Evolutionary conservation across 2,797 vertebrate genomes (phyloP).

Genomic region (Coregonus suidteri): DNA sequence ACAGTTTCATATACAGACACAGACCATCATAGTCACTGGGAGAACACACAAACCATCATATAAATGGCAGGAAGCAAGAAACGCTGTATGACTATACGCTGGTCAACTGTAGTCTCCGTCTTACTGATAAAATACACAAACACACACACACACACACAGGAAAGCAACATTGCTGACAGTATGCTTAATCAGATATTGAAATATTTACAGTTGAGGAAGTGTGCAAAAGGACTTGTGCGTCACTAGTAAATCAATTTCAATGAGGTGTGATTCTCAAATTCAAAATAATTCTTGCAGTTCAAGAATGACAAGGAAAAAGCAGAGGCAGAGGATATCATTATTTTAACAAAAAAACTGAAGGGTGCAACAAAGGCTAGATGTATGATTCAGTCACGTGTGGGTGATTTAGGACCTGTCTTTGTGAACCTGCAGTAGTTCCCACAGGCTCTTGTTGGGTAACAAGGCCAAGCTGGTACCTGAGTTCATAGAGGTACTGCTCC

Average conservation of each 20-base stretch:
- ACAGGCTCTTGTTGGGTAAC: not conserved
- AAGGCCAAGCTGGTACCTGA: constrained; percentile 1
- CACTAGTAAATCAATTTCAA: not conserved
- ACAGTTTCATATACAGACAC: constrained; percentile 18
- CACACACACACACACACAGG: not conserved
- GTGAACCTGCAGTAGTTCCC: too few species aligned
- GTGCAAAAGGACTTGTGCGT: not conserved
- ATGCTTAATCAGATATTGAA: not conserved
- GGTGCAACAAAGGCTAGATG: not conserved
- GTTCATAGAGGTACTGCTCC: not conserved
- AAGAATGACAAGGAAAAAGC: not conserved
- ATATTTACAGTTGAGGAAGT: not conserved
- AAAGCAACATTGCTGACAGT: not conserved
- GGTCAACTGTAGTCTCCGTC: too few species aligned
- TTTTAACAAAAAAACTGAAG: not conserved
- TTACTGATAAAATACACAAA: not conserved
- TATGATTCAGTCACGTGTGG: too few species aligned
- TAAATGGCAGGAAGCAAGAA: not conserved
- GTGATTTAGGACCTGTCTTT: too few species aligned
- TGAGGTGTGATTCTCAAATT: not conserved
- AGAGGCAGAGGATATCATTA: not conserved
- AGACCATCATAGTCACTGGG: constrained; percentile 42
- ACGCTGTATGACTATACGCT: not conserved
- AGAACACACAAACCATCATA: constrained; percentile 1
- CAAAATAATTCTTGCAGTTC: not conserved